phyloP scores from a whole-genome alignment of 1,140 invertebrate species.

The Carposina sasakii region DNA sequence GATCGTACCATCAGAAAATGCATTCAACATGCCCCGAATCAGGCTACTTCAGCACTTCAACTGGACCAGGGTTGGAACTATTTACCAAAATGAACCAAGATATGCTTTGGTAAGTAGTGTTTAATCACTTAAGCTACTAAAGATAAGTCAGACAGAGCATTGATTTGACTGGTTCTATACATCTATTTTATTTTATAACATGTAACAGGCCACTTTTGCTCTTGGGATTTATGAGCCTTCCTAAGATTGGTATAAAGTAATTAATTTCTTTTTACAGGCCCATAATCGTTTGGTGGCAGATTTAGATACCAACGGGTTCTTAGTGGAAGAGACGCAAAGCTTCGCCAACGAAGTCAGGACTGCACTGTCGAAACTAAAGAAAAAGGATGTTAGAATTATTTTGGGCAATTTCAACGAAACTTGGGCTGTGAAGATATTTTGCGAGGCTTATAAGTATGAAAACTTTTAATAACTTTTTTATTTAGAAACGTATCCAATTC shows the following conservation, averaged over 20 bases:
- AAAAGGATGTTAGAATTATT: conserved; percentile 96
- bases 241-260: not conserved
- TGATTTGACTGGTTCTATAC: no score
- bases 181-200: no score
- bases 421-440: conserved; percentile 95
- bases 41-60: conserved; percentile 92
- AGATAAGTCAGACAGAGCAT: no score
- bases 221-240: no score
- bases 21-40: conserved; percentile 94
- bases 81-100: conserved; percentile 97
- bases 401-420: conserved; percentile 96
- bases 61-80: conserved; percentile 97
- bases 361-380: conserved; percentile 88
- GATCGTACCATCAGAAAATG: conserved; percentile 95
- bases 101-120: conserved; percentile 86
- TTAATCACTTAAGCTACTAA: no score
- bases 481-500: no score
- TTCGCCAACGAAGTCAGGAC: conserved; percentile 92
- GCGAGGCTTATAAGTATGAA: conserved; percentile 86
- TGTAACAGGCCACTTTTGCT: no score
- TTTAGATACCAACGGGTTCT: conserved; percentile 85
- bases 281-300: conserved; percentile 94
- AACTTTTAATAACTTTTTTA: conserved; percentile 7
- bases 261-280: conserved; percentile 73
- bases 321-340: conserved; percentile 93